Conservation (phyloP, 2,797 vertebrate genomes). For the Gobio occitaniae region DNA sequence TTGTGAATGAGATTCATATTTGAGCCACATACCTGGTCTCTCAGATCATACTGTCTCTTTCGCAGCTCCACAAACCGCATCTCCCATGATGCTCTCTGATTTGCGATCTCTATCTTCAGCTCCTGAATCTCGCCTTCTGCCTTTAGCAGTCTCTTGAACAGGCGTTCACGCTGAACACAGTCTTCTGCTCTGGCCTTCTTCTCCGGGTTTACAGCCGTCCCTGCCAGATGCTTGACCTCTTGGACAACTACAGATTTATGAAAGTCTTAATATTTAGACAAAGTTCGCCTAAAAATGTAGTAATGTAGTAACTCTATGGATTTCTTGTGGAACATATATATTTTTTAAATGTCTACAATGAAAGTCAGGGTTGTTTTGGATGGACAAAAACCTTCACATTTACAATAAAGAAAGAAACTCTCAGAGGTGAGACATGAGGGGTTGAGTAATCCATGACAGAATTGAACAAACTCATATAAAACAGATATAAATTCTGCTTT, state of each 20-base stretch:
- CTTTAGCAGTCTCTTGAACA: constrained; percentile 74
- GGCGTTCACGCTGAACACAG: constrained; percentile 66
- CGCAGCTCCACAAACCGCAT: constrained; percentile 74
- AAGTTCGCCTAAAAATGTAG: not conserved
- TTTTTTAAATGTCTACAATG: not conserved
- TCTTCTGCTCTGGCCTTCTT: constrained; percentile 57
- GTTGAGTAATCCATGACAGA: not conserved
- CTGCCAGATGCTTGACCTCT: not conserved
- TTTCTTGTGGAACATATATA: too few relatives aligned
- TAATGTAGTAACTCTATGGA: too few relatives aligned
- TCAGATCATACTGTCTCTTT: constrained; percentile 77
- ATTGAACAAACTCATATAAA: not conserved
- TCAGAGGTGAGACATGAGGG: not conserved
- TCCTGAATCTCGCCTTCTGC: constrained; percentile 80
- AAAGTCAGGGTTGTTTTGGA: not conserved
- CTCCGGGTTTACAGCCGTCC: constrained; percentile 35
- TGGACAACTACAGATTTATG: constrained; percentile 2
- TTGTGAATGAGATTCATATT: not conserved
- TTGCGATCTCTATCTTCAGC: constrained; percentile 77
- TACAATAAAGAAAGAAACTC: not conserved
- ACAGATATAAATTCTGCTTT: not conserved
- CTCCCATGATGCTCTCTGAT: constrained; percentile 78
- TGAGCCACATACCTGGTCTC: constrained; percentile 72
- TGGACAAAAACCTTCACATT: not conserved
- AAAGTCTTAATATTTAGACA: not conserved